Conservation (phyloP, 1,140 invertebrate genomes). For the Aphaenogaster rudis region DNA sequence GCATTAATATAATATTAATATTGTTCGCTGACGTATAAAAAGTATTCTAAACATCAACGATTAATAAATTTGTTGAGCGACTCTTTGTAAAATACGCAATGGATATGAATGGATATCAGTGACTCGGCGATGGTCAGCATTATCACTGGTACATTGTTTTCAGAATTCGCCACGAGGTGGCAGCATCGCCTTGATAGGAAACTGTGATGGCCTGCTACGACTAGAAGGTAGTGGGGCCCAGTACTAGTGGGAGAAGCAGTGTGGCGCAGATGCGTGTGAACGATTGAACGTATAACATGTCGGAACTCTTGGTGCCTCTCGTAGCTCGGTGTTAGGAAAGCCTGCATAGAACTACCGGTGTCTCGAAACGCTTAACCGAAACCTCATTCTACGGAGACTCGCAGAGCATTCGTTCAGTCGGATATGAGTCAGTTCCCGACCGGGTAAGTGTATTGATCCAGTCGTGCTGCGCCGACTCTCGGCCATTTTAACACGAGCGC, state of each 20-base stretch:
- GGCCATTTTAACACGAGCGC: conserved; percentile 36
- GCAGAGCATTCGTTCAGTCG: background rate
- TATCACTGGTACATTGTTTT: conserved; percentile 57
- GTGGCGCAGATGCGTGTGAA: conserved; percentile 74
- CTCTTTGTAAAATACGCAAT: background rate
- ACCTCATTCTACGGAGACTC: conserved; percentile 17
- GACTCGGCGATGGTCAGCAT: conserved; percentile 60
- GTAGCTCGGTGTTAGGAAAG: conserved; percentile 65
- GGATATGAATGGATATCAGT: background rate
- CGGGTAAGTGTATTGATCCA: conserved; percentile 60
- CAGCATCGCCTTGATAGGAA: conserved; percentile 76
- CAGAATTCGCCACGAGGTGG: conserved; percentile 62
- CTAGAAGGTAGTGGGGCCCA: too few relatives aligned
- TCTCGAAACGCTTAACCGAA: background rate
- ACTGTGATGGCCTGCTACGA: background rate
- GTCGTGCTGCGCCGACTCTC: conserved; percentile 9
- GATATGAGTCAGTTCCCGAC: background rate
- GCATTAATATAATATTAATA: background rate
- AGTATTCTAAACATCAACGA: background rate
- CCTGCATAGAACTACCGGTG: conserved; percentile 9
- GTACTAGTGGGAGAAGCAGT: conserved; percentile 62
- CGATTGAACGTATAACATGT: conserved; percentile 51
- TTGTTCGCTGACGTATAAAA: background rate
- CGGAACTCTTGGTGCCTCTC: conserved; percentile 29
- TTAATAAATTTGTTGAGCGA: background rate